Percentiles rank a stretch among this genome's conserved stretches.
These are phyloP conservation scores for Ctenoplectra terminalis DNA, from an alignment of 1,140 invertebrate genomes.

Conservation along the genomic window DNA sequence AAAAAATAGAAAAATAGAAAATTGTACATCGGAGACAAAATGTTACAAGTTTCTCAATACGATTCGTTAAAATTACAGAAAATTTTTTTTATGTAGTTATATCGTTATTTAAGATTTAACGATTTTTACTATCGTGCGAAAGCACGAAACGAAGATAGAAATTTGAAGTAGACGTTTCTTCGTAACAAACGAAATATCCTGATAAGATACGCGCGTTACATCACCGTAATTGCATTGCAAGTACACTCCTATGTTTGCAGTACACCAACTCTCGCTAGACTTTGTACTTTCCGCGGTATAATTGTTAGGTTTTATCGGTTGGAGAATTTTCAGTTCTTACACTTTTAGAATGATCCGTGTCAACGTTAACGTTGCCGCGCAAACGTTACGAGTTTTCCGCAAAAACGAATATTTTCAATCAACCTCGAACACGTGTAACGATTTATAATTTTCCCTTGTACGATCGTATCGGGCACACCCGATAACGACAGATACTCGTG, in stretches of 20 bases:
- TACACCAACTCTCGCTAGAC: neutral
- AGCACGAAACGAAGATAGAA: neutral
- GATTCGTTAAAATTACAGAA: too few relatives aligned
- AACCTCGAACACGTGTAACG: too few relatives aligned
- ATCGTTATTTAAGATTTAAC: too few relatives aligned
- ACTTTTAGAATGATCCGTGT: neutral
- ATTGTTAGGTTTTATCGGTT: neutral
- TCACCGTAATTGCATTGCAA: slow-evolving; percentile 35
- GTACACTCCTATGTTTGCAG: neutral
- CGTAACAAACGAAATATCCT: slow-evolving; percentile 2
- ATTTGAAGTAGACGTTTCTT: neutral
- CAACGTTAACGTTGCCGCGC: neutral
- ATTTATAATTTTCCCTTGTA: neutral
- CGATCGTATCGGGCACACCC: neutral
- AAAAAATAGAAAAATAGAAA: too few relatives aligned
- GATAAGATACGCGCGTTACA: slow-evolving; percentile 45
- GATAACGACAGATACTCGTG: neutral
- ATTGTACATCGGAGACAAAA: too few relatives aligned
- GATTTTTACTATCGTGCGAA: too few relatives aligned
- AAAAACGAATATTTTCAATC: slow-evolving; percentile 1
- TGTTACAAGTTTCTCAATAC: too few relatives aligned
- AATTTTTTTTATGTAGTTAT: too few relatives aligned
- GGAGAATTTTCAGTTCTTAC: neutral
- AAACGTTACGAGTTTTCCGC: neutral
- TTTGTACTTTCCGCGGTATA: slow-evolving; percentile 26